Evolutionary conservation across 1,140 invertebrate species (phyloP), one percentile per base, ranked within the genome.

Genomic region (Papilio aristodemus): DNA sequence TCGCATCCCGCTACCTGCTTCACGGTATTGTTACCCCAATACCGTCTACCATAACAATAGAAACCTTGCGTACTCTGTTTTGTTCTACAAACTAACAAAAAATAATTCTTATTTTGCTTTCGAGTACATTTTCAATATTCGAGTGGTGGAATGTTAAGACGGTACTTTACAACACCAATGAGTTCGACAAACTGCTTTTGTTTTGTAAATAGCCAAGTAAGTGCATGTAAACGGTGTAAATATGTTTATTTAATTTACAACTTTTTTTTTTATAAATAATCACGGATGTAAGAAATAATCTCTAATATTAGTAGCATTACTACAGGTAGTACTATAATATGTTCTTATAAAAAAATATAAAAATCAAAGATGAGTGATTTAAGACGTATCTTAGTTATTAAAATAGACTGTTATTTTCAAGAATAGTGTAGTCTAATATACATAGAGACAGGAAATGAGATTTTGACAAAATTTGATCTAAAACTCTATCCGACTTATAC

Each of bases 1-100:
- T 86, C 84, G 84, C 85, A 86, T 87, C 78, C 77, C 82, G 77
- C 85, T 90, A 90, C 85, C 87, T 90, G 84, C 80, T 67, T 66
- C 71, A 75, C 54, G 58, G 76, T 76, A 87, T 89, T 87, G 85
- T 85, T 83, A 75, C 72, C 73, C 77, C 74, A 43, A 62, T 77
- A 79, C 77, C 79, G 72, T 83, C 63, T 58, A 32, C 68, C 67
- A 37, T 68, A 62, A 83, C 79, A 84, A 85, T 83, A 74, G 76
- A 75, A 77, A 83, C 82, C 77, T 11, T 82, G 79, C 82, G 83
- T 79, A 81, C 83, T 77, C 79, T 77, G 80, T 84, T 86, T 87
- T 86, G 81, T 87, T 85, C 81, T 81, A 78, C 63, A 71, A 80
- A 85, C 43, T 70, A 78, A 77, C 72, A 86, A 84, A 67, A 79